Evolutionary conservation across 1,140 invertebrate genomes (phyloP), one percentile per base, ranked within the genome.

Genomic region (Anadara kagoshimensis): DNA sequence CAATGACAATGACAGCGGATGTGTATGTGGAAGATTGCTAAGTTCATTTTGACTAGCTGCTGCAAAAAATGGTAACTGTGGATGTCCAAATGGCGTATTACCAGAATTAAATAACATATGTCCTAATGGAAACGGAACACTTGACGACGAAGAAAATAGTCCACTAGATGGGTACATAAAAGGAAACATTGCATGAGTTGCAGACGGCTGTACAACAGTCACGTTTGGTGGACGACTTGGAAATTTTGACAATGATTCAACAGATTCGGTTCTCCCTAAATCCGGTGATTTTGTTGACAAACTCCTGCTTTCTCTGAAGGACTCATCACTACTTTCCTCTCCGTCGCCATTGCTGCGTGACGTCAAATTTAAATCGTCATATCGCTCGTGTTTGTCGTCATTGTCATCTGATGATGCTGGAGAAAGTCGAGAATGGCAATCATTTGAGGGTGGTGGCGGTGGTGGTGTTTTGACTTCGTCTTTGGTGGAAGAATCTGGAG

Each of bases 161-260:
- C 73, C 73, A 47, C 56, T 66, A 20, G 73, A 75, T 1, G 73
- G 73, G 54, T 75, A 75, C 73, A 75, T 75, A 54, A 75, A 75
- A 16, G 73, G 73, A 51, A 75, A 75, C 73, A 75, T 67, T n/a
- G 73, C 67, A 45, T 75, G 73, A 22, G 73, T 75, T 16, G 73
- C 73, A 43, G 73, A 75, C 45, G 73, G 73, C 44, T 75, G 73
- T 29, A 75, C 68, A 24, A 75, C 73, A 41, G 73, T 75, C 16
- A 75, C 73, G 54, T 75, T 75, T 51, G 73, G 73, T 61, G 73
- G 53, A 47, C 66, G 58, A n/a, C 47, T 67, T 2, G 73, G 73
- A 51, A 20, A 22, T 54, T 75, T 68, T 41, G 54, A 36, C 7
- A 51, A 24, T 18, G 51, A 53, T 4, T 75, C 63, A 22, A 47